Evolutionary conservation across 2,797 vertebrate genomes (phyloP), one percentile per base, ranked within the genome.

Genomic region (Staurois parvus): DNA sequence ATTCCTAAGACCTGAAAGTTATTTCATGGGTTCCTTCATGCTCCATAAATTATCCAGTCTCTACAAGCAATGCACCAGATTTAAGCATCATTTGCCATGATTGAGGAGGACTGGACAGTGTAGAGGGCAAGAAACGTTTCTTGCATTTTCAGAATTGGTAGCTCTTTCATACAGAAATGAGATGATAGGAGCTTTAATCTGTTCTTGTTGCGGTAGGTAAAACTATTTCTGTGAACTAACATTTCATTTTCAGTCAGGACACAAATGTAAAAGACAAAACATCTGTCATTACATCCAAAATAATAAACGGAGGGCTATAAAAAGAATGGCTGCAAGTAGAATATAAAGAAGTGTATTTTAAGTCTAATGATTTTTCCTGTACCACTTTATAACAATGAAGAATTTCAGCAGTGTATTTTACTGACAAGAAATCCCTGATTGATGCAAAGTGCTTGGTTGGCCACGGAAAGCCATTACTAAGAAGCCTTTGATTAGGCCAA

Each of bases 401-500:
- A 30, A 84, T 80, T 70, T 17, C 45, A 48, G 80, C 30, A 21
- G 21, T 56, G 72, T 13, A 30, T 30, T 78, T 28, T 79, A 69
- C 68, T 45, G 72, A 80, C 76, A 76, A 45, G 37, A 45, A 45
- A 30, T 6, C 66, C 30, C 48, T 70, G 76, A 87, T 76, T 84
- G 68, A 76, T 83, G 48, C 34, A 79, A 72, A 76, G 64, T 62
- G 72, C 69, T 28, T 78, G 81, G 17, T 78, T 32, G 28, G 70
- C 32, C 70, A 74, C 81, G 52, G 75, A 75, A 85, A 73, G 42
- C 30, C 67, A 86, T 77, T 72, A 76, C 17, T 70, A 67, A 28
- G 67, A 84, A 88, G 29, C 28, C 72, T 52, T 67, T 84, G 52
- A 62, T 85, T 72, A 70, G 81, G 76, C 62, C 42, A 62, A 29